Evolutionary conservation across 1,140 invertebrate species (phyloP), one percentile per base, ranked within the genome.

Genomic region (Mycetomoellerius zeteki): DNA sequence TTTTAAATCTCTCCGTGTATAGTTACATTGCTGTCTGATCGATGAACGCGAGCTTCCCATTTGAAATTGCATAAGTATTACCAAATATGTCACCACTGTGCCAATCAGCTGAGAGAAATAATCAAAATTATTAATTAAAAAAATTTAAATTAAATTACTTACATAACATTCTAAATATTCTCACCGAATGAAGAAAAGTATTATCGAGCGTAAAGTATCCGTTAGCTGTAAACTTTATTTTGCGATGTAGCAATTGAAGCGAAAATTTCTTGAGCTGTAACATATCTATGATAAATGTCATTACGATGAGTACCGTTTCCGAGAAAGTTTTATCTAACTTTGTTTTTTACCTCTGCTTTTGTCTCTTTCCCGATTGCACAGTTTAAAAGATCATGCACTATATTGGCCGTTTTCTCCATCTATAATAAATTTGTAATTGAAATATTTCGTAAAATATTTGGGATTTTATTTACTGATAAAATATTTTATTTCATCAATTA

Each of bases 201-300:
- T 92, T 95, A 85, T 96, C 95, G 0, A 96, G 92, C 8, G 88
- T 85, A 30, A 96, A 96, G 75, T 95, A 94, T 21, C 95, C 95
- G 6, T 93, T 93, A 19, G 94, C 95, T 14, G 95, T 95, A 43
- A 95, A 95, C 27, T 87, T 84, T 0, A 96, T 76, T 54, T 94
- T 91, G 62, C 94, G 94, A 89, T 96, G 95, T 8, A 96, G 84
- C 43, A 96, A 86, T 69, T 96, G 95, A 56, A 96, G 88, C 6
- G 95, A 96, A 73, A 96, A 96, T 58, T 95, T 91, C 65, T 95
- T 92, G 5, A 96, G 93, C 96, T 96, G 81, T 0, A 91, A 92
- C 12, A 89, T 19, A 21, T 47, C 14, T 78, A 16, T 5, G 24
- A 78, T 88, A 54, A 72, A 43, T 54, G 30, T 24, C 47, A 14